These are phyloP conservation scores for Melanophora roralis DNA, from an alignment of 2,888 invertebrate species.

Conservation along the genomic window DNA sequence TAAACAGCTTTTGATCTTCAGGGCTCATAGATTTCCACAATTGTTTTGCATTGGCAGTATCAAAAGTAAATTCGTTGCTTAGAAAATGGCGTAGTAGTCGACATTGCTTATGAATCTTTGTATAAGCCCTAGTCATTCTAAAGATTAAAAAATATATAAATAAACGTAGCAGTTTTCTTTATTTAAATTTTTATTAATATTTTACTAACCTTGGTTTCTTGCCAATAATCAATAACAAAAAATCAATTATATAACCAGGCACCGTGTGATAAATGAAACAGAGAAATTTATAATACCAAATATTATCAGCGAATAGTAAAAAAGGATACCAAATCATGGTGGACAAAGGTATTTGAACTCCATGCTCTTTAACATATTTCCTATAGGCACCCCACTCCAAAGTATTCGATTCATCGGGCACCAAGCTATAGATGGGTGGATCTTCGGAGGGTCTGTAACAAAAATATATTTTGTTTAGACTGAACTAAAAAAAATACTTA, in stretches of 20 bases:
- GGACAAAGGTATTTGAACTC: slow-evolving; percentile 79
- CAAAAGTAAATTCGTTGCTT: slow-evolving; percentile 84
- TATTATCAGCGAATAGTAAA: slow-evolving; percentile 77
- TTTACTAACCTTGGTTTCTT: slow-evolving; percentile 72
- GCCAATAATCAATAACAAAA: slow-evolving; percentile 68
- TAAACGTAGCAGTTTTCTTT: not conserved
- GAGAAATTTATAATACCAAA: slow-evolving; percentile 76
- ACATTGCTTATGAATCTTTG: slow-evolving; percentile 87
- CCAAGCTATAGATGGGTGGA: slow-evolving; percentile 84
- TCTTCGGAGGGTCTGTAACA: slow-evolving; percentile 46
- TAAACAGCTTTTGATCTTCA: slow-evolving; percentile 80
- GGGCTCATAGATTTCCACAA: slow-evolving; percentile 77
- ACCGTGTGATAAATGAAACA: slow-evolving; percentile 81
- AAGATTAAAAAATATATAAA: not conserved
- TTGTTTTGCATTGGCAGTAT: slow-evolving; percentile 79
- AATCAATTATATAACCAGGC: slow-evolving; percentile 82
- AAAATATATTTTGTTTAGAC: not conserved
- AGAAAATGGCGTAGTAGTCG: slow-evolving; percentile 86
- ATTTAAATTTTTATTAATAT: not conserved
- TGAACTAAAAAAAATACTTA: too few species aligned
- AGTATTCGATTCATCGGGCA: slow-evolving; percentile 87
- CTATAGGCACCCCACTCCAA: slow-evolving; percentile 87
- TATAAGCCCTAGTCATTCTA: slow-evolving; percentile 87
- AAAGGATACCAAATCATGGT: slow-evolving; percentile 84
- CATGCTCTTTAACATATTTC: slow-evolving; percentile 70